Evolutionary conservation across 2,888 invertebrate genomes (phyloP).

Genomic region (Arge pagana): DNA sequence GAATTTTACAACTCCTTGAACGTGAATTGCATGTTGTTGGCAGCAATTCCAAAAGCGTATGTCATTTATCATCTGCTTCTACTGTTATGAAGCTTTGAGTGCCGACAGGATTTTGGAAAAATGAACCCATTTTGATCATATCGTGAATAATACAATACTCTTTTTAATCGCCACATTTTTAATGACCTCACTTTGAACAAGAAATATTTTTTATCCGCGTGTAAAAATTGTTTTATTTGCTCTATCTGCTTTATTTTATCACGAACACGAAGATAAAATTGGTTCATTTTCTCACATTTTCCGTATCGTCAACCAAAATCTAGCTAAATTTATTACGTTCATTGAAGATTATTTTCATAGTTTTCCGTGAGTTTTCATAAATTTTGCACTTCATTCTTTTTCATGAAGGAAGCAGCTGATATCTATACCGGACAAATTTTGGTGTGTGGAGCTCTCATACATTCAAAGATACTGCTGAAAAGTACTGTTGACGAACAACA

Average conservation of each 20-base stretch:
- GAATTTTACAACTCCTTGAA: constrained; percentile 66
- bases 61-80: too few species aligned
- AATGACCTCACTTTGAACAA: too few species aligned
- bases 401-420: constrained; percentile 72
- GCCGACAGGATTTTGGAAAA: too few species aligned
- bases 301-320: background rate
- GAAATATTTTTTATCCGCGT: too few species aligned
- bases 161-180: too few species aligned
- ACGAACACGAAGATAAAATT: background rate
- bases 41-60: constrained; percentile 70
- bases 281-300: background rate
- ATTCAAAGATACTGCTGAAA: constrained; percentile 65
- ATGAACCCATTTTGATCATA: background rate
- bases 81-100: too few species aligned
- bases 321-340: background rate
- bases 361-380: constrained; percentile 5
- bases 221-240: too few species aligned
- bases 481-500: constrained; percentile 61
- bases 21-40: constrained; percentile 68
- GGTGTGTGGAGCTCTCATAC: constrained; percentile 71
- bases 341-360: constrained; percentile 5
- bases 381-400: constrained; percentile 10
- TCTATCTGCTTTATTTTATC: too few species aligned
- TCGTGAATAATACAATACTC: background rate
- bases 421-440: constrained; percentile 73